Conservation (phyloP, 2,888 invertebrate genomes). For the Eilema caniola region DNA sequence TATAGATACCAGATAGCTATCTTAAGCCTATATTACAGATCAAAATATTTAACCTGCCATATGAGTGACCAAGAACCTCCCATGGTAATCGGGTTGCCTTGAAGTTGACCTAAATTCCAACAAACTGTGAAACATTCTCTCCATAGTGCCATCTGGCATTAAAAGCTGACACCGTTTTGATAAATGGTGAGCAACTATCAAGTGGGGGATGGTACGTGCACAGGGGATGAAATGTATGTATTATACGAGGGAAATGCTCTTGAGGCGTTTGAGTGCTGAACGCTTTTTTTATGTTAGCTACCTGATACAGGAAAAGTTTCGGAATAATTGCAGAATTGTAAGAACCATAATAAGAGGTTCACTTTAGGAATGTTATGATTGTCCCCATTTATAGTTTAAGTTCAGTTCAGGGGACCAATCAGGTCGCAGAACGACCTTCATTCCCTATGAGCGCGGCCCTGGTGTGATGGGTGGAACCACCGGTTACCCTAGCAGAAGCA, state of each 20-base stretch:
- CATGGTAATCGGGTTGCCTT: neutral
- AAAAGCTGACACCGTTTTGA: constrained; percentile 48
- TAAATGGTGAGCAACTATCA: constrained; percentile 43
- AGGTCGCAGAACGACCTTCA: too few species aligned
- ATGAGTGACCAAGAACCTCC: neutral
- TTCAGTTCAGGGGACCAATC: too few species aligned
- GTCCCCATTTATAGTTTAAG: too few species aligned
- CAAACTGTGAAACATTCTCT: constrained; percentile 27
- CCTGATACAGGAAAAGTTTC: neutral
- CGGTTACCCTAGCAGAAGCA: too few species aligned
- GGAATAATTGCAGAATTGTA: neutral
- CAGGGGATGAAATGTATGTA: constrained; percentile 53
- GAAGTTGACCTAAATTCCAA: constrained; percentile 15
- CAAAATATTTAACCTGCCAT: neutral
- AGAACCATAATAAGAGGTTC: too few species aligned
- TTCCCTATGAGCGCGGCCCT: too few species aligned
- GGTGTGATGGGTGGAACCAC: too few species aligned
- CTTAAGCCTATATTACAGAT: neutral
- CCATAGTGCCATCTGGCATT: constrained; percentile 34
- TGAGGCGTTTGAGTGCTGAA: constrained; percentile 31
- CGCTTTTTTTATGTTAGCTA: constrained; percentile 7
- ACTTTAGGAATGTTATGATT: too few species aligned
- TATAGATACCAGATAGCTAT: too few species aligned
- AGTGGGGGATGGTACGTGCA: constrained; percentile 52
- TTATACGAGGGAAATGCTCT: constrained; percentile 55